A percentile compares a stretch with the other conserved stretches of the same genome.
Evolutionary conservation across 2,113 vertebrate genomes (phyloP).

Genomic region (Anoplopoma fimbria): DNA sequence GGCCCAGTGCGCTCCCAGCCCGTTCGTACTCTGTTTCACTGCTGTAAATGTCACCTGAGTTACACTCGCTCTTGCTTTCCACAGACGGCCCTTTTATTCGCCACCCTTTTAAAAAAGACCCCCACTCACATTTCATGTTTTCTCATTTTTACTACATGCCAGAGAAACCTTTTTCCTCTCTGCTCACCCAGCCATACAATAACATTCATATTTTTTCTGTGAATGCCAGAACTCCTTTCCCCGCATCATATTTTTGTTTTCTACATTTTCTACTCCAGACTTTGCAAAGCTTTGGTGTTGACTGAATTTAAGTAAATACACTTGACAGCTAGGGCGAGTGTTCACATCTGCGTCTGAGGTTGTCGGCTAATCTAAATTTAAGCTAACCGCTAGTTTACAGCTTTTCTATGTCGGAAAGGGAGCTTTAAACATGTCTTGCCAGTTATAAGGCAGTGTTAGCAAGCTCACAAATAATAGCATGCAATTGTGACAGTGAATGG

Average conservation of each 20-base stretch:
- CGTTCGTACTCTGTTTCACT: constrained; percentile 66
- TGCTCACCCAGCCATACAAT: constrained; percentile 34
- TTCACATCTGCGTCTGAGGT: constrained; percentile 7
- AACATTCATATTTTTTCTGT: constrained; percentile 44
- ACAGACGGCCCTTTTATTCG: constrained; percentile 69
- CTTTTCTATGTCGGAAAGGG: constrained; percentile 29
- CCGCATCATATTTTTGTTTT: constrained; percentile 17
- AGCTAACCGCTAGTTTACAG: constrained; percentile 14
- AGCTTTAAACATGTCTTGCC: constrained; percentile 4
- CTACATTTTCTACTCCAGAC: not conserved
- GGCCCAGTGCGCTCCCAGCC: constrained; percentile 61
- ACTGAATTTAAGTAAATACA: not conserved
- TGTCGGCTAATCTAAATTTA: constrained; percentile 34
- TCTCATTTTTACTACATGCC: constrained; percentile 68
- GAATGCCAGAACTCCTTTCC: constrained; percentile 30
- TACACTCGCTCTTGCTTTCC: constrained; percentile 57
- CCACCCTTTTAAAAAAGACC: constrained; percentile 64
- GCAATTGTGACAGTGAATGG: constrained; percentile 19
- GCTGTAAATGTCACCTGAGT: constrained; percentile 84
- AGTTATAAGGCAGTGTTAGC: constrained; percentile 11
- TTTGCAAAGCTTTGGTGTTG: not conserved
- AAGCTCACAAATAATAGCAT: not conserved
- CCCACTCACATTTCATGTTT: constrained; percentile 76
- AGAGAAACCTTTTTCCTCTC: constrained; percentile 51
- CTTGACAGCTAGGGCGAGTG: not conserved